These are phyloP conservation scores for Champsocephalus gunnari DNA, from an alignment of 2,797 vertebrate species.

Conservation along the genomic window DNA sequence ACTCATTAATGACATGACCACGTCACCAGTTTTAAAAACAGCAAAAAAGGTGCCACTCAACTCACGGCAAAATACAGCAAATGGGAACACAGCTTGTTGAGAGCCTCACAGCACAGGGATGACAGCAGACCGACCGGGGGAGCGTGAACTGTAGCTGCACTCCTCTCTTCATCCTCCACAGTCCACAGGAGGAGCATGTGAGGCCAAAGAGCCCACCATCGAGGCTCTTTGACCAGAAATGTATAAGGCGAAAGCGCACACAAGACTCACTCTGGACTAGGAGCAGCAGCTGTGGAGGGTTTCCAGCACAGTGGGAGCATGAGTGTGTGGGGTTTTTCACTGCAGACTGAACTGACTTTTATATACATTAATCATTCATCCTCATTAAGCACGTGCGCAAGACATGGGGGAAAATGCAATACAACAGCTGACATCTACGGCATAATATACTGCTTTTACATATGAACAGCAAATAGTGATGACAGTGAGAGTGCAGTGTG, in stretches of 20 bases:
- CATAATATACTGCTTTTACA: constrained; percentile 56
- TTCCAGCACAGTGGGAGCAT: constrained; percentile 42
- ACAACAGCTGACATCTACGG: constrained; percentile 67
- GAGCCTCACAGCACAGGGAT: constrained; percentile 59
- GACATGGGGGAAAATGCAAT: constrained; percentile 46
- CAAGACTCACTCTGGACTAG: constrained; percentile 39
- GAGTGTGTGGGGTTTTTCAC: constrained; percentile 47
- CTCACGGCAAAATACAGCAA: constrained; percentile 77
- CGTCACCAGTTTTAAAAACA: constrained; percentile 60
- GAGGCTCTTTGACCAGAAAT: constrained; percentile 37
- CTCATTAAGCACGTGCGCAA: constrained; percentile 57
- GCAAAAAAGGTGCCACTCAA: constrained; percentile 61
- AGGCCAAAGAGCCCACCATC: constrained; percentile 27
- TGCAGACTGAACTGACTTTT: constrained; percentile 57
- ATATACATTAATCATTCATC: constrained; percentile 64
- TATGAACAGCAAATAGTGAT: constrained; percentile 44
- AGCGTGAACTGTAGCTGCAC: constrained; percentile 53
- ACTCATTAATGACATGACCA: constrained; percentile 63
- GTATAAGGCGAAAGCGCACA: constrained; percentile 59
- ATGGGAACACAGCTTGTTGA: constrained; percentile 40
- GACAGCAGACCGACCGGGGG: constrained; percentile 51
- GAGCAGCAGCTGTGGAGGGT: constrained; percentile 59
- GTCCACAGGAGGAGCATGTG: constrained; percentile 19
- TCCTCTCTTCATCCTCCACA: constrained; percentile 30
- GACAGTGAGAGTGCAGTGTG: constrained; percentile 27